phyloP scores from a whole-genome alignment of 2,888 invertebrate genomes.

The Philopedon plagiatum region DNA sequence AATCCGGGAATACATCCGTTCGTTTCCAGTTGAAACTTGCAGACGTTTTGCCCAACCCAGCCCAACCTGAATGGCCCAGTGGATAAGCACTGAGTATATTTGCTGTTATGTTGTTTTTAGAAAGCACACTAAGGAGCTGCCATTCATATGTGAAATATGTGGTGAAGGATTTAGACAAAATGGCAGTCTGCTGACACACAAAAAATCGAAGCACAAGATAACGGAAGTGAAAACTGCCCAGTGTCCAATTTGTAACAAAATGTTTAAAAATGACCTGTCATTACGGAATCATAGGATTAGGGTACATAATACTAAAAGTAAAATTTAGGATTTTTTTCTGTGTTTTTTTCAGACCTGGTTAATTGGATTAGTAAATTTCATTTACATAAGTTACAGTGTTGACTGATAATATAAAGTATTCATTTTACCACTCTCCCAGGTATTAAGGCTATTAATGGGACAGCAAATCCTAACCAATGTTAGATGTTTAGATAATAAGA shows the following conservation, averaged over 20 bases:
- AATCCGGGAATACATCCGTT: too few relatives aligned
- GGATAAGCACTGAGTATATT: too few relatives aligned
- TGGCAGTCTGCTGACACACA: slow-evolving; percentile 59
- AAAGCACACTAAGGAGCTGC: slow-evolving; percentile 61
- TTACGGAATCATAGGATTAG: slow-evolving; percentile 42
- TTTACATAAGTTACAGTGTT: too few relatives aligned
- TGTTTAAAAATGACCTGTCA: slow-evolving; percentile 45
- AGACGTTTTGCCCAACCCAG: not conserved
- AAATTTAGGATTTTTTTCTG: not conserved
- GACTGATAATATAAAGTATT: too few relatives aligned
- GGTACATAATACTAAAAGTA: slow-evolving; percentile 37
- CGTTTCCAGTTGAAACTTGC: too few relatives aligned
- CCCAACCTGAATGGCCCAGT: too few relatives aligned
- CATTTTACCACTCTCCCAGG: too few relatives aligned
- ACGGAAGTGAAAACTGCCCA: slow-evolving; percentile 55
- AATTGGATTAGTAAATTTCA: too few relatives aligned
- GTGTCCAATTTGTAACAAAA: slow-evolving; percentile 57
- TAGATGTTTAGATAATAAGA: too few relatives aligned
- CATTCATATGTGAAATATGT: slow-evolving; percentile 60
- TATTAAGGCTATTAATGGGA: too few relatives aligned
- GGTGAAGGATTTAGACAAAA: slow-evolving; percentile 61
- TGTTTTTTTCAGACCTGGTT: not conserved
- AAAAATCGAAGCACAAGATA: slow-evolving; percentile 60
- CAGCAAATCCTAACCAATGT: too few relatives aligned
- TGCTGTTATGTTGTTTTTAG: slow-evolving; percentile 41